Conservation (phyloP, 2,888 invertebrate genomes). For the Onthophagus sagittarius region DNA sequence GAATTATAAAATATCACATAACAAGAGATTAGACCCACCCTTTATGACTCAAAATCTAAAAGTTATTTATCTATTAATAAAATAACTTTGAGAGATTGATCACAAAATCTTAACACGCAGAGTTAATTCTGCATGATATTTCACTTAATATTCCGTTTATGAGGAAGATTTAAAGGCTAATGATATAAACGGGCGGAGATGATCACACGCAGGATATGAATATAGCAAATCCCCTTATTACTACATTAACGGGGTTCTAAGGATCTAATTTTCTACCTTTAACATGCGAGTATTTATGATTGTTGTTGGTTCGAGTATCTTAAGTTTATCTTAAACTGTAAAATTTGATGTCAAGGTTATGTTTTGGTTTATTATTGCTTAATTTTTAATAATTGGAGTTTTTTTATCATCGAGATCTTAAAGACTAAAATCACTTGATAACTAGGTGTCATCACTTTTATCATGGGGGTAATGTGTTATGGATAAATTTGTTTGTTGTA, state of each 20-base stretch:
- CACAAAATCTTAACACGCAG: neutral
- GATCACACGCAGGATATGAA: neutral
- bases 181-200: neutral
- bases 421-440: too few species aligned
- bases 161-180: neutral
- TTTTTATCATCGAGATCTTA: too few species aligned
- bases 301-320: constrained; percentile 12
- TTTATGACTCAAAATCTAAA: neutral
- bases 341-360: too few species aligned
- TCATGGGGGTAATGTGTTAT: too few species aligned
- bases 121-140: too few species aligned
- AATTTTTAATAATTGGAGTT: too few species aligned
- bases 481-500: too few species aligned
- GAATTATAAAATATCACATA: constrained; percentile 23
- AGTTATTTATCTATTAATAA: neutral
- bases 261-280: neutral
- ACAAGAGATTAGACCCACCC: neutral
- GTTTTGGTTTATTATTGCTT: too few species aligned
- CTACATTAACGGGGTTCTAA: neutral
- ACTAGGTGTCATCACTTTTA: too few species aligned
- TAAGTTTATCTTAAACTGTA: too few species aligned
- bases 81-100: neutral
- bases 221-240: neutral
- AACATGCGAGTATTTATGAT: neutral
- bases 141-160: too few species aligned